A percentile compares a stretch with the other conserved stretches of the same genome.
phyloP scores from a whole-genome alignment of 2,888 invertebrate species.

The Cheilosia soror region DNA sequence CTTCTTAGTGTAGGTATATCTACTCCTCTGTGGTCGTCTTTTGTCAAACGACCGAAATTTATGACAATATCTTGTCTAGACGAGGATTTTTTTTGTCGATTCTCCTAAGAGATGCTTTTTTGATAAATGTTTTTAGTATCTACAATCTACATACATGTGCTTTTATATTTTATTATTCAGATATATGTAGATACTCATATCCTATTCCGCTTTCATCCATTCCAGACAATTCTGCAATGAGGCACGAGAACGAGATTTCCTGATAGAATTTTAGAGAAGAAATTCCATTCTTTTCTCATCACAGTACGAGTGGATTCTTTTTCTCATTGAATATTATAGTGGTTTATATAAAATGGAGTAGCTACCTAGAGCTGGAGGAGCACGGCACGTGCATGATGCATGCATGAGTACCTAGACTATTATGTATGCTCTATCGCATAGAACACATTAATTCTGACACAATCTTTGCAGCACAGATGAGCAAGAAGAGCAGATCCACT shows the following conservation, averaged over 20 bases:
- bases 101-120: background rate
- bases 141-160: background rate
- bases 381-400: background rate
- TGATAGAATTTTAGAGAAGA: slow-evolving; percentile 28
- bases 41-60: background rate
- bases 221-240: background rate
- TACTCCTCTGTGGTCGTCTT: background rate
- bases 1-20: slow-evolving; percentile 18
- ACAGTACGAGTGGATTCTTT: background rate
- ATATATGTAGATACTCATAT: background rate
- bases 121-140: background rate
- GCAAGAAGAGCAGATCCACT: too few species aligned
- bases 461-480: too few species aligned
- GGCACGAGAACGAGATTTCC: slow-evolving; percentile 3
- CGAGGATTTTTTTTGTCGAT: background rate
- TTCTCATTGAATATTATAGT: background rate
- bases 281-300: background rate
- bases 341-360: background rate
- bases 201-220: background rate
- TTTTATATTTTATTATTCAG: background rate
- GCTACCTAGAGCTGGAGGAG: too few species aligned
- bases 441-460: too few species aligned
- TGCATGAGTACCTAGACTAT: background rate
- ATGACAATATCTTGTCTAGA: slow-evolving; percentile 51
- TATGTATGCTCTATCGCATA: too few species aligned